These are phyloP conservation scores for Nasalis larvatus DNA, from an alignment of 2,113 vertebrate genomes.

Conservation along the genomic window DNA sequence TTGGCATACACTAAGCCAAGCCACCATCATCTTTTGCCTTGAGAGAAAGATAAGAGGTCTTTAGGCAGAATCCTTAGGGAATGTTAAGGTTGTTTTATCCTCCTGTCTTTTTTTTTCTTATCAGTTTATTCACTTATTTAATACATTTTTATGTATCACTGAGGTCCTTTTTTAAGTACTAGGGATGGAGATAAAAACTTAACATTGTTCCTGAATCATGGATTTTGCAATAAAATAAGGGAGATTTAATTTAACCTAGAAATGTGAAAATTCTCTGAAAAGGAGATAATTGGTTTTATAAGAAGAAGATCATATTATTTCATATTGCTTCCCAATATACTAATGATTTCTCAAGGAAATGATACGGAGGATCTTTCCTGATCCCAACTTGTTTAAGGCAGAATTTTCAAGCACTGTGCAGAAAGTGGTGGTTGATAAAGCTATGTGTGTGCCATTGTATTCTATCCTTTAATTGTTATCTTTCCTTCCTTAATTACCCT, in stretches of 20 bases:
- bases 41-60: not conserved
- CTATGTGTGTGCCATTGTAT: not conserved
- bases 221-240: not conserved
- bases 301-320: not conserved
- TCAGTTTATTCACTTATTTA: not conserved
- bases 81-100: not conserved
- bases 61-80: not conserved
- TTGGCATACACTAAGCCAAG: not conserved
- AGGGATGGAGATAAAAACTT: not conserved
- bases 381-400: not conserved
- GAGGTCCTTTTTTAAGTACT: not conserved
- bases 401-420: not conserved
- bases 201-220: not conserved
- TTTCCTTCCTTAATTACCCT: conserved; percentile 4
- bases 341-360: not conserved
- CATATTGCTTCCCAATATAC: not conserved
- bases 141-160: conserved; percentile 25
- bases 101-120: not conserved
- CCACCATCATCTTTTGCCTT: not conserved
- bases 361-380: not conserved
- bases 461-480: not conserved
- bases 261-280: conserved; percentile 10
- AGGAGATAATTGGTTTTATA: not conserved
- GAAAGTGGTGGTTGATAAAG: not conserved
- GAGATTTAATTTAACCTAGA: not conserved